These are phyloP conservation scores for Melieria picta DNA, from an alignment of 2,888 invertebrate genomes.

Conservation along the genomic window DNA sequence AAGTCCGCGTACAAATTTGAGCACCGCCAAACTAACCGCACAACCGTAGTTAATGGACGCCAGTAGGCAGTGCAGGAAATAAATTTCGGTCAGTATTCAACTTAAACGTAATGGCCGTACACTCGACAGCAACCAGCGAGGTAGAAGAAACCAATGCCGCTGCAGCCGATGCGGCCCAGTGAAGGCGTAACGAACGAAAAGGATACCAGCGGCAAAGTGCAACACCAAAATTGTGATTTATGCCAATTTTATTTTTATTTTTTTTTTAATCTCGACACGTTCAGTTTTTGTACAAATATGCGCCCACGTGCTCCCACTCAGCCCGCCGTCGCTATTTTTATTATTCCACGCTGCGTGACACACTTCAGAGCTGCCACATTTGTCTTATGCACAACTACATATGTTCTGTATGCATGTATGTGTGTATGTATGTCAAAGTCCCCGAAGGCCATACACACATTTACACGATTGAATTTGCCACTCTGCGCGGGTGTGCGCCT, in stretches of 20 bases:
- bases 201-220: conserved; percentile 3
- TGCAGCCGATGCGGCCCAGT: not conserved
- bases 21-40: too few species aligned
- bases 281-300: not conserved
- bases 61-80: conserved; percentile 24
- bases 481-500: not conserved
- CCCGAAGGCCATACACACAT: not conserved
- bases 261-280: not conserved
- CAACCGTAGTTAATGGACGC: not conserved
- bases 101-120: conserved; percentile 31
- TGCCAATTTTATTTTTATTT: not conserved
- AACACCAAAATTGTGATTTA: not conserved
- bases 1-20: too few species aligned
- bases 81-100: conserved; percentile 41
- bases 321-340: not conserved
- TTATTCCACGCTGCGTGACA: conserved; percentile 27
- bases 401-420: not conserved
- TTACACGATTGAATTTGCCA: not conserved
- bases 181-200: not conserved
- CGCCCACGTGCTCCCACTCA: not conserved
- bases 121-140: conserved; percentile 7
- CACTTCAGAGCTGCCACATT: conserved; percentile 27
- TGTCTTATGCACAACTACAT: conserved; percentile 19
- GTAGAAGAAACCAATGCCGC: not conserved
- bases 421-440: not conserved